These are phyloP conservation scores for Rhodeus uyekii DNA, from an alignment of 2,797 vertebrate genomes.

Conservation along the genomic window DNA sequence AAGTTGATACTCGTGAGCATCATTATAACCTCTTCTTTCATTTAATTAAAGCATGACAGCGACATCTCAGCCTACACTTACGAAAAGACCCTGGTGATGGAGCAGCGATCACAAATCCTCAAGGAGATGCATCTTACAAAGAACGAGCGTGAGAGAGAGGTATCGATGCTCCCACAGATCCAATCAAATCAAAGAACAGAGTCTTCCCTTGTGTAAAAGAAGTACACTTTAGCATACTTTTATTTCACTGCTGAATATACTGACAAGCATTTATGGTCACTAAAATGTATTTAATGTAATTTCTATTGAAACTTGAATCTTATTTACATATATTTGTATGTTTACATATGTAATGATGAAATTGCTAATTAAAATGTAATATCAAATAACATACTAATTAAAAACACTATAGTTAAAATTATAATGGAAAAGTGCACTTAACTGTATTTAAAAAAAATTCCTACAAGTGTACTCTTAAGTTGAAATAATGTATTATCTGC, in stretches of 20 bases:
- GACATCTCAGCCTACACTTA: constrained; percentile 98
- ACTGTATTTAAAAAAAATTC: too few species aligned
- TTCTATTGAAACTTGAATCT: too few species aligned
- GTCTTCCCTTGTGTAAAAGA: not conserved
- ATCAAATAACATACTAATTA: too few species aligned
- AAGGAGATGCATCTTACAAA: constrained; percentile 99
- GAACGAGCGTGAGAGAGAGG: constrained; percentile 96
- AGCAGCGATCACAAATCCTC: constrained; percentile 95
- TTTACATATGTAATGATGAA: too few species aligned
- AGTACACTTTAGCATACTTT: not conserved
- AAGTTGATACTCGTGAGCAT: not conserved
- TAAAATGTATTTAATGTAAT: too few species aligned
- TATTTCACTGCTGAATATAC: too few species aligned
- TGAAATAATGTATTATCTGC: too few species aligned
- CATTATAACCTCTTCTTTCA: not conserved
- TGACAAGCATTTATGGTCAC: not conserved
- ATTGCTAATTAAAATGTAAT: too few species aligned
- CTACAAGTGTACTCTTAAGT: too few species aligned
- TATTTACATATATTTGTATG: too few species aligned
- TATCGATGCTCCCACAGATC: constrained; percentile 56
- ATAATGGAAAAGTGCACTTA: too few species aligned
- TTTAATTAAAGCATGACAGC: constrained; percentile 81
- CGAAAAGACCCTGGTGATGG: constrained; percentile 96
- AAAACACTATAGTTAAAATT: too few species aligned
- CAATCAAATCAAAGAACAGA: not conserved